Percentiles rank a stretch among this genome's conserved stretches.
These are phyloP conservation scores for Pimephales promelas DNA, from an alignment of 2,113 vertebrate genomes.

Conservation along the genomic window DNA sequence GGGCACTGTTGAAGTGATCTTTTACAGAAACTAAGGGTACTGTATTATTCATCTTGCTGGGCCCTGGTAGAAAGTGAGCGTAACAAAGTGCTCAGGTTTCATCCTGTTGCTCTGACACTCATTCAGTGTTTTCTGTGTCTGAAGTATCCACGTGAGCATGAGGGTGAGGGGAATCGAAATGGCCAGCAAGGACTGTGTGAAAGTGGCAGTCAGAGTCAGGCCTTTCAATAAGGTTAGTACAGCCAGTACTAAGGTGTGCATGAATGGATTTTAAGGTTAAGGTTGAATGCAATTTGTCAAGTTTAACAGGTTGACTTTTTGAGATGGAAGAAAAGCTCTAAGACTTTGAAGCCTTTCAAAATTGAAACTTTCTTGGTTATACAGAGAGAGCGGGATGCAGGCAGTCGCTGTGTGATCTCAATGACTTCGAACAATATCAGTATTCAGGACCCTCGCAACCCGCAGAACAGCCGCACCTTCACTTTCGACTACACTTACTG, in stretches of 20 bases:
- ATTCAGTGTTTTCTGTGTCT: neutral
- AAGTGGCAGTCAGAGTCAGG: conserved; percentile 79
- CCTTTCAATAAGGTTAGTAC: conserved; percentile 84
- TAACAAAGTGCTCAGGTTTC: conserved; percentile 38
- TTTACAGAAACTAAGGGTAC: neutral
- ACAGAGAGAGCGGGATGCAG: conserved; percentile 80
- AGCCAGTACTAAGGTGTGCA: neutral
- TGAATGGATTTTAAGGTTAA: neutral
- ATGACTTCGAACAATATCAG: conserved; percentile 75
- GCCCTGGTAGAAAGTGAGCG: conserved; percentile 32
- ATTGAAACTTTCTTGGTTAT: neutral
- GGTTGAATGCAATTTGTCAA: too few species aligned
- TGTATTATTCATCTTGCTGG: conserved; percentile 42
- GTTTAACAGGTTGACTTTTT: neutral
- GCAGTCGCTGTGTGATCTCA: conserved; percentile 78
- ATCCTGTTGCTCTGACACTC: neutral
- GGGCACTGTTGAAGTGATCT: neutral
- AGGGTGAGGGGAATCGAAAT: conserved; percentile 61
- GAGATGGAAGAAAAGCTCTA: neutral
- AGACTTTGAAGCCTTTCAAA: neutral
- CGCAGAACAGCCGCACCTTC: conserved; percentile 72
- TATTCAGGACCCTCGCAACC: conserved; percentile 74
- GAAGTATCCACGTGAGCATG: conserved; percentile 50
- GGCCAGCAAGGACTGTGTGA: conserved; percentile 77
- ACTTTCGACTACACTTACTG: conserved; percentile 80